A percentile compares a stretch with the other conserved stretches of the same genome.
phyloP scores from a whole-genome alignment of 2,797 vertebrate genomes.

The Tiaroga cobitis region DNA sequence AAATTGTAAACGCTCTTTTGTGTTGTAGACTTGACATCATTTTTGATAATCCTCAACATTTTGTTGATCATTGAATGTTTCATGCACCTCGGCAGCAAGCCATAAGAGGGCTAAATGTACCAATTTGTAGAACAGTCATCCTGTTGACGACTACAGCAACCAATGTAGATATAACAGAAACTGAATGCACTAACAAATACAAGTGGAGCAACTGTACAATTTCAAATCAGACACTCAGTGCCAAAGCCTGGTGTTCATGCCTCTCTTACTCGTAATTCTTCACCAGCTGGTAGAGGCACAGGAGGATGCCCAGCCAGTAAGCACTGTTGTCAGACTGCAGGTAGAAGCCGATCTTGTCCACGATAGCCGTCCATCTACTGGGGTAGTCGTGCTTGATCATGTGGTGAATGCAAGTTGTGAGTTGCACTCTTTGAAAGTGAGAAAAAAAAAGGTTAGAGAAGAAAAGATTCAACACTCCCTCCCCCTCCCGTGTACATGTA shows the following conservation, averaged over 20 bases:
- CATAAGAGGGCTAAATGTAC: neutral
- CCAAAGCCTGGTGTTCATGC: neutral
- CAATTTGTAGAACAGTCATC: neutral
- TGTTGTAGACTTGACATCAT: too few species aligned
- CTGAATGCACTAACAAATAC: neutral
- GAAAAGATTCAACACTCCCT: neutral
- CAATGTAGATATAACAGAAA: neutral
- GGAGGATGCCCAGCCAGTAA: conserved; percentile 96
- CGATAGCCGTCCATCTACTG: conserved; percentile 94
- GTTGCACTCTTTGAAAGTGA: conserved; percentile 85
- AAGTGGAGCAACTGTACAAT: neutral
- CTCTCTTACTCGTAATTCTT: conserved; percentile 97
- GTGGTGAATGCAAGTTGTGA: conserved; percentile 98
- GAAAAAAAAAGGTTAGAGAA: neutral
- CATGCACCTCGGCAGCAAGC: neutral
- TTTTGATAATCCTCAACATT: too few species aligned
- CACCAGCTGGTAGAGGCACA: conserved; percentile 98
- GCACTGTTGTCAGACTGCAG: conserved; percentile 96
- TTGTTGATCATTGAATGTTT: too few species aligned
- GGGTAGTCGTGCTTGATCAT: conserved; percentile 99
- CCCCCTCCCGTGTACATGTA: too few species aligned
- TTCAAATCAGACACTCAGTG: neutral
- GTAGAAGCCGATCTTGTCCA: conserved; percentile 98
- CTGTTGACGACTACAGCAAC: neutral
- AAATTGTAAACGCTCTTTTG: neutral